Evolutionary conservation across 2,797 vertebrate genomes (phyloP).

Genomic region (Thripadectes ignobilis): DNA sequence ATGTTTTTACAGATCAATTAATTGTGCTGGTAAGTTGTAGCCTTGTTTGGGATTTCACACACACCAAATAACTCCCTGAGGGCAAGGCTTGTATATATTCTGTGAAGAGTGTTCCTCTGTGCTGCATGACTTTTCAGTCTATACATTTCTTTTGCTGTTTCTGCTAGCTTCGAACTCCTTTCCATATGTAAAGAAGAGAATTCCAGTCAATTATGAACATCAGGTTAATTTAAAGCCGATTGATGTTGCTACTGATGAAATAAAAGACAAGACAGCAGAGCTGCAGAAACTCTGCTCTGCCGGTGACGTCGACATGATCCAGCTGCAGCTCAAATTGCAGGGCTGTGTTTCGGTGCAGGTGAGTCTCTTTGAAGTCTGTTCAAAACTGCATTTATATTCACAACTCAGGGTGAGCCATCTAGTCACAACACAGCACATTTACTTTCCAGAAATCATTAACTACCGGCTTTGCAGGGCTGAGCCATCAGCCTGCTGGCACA

Average conservation of each 20-base stretch:
- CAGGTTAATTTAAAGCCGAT: conserved; percentile 93
- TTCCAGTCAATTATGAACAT: conserved; percentile 88
- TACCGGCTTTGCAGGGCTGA: neutral
- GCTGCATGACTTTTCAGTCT: neutral
- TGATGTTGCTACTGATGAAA: conserved; percentile 94
- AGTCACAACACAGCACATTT: neutral
- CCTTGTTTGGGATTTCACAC: neutral
- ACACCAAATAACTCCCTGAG: neutral
- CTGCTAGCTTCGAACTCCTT: conserved; percentile 87
- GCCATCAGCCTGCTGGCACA: neutral
- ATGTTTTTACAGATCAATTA: neutral
- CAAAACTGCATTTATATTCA: neutral
- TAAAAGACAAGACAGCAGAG: conserved; percentile 89
- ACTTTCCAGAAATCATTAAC: conserved; percentile 56
- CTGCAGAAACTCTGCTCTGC: conserved; percentile 89
- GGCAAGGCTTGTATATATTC: neutral
- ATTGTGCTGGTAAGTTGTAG: neutral
- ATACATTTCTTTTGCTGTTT: neutral
- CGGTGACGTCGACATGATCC: conserved; percentile 90
- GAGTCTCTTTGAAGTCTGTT: neutral
- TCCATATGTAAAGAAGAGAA: conserved; percentile 96
- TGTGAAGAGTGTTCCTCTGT: neutral
- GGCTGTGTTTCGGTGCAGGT: conserved; percentile 98
- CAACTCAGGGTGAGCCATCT: neutral
- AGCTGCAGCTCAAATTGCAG: conserved; percentile 95